Percentiles rank a stretch among this genome's conserved stretches.
Conservation (phyloP, 2,888 invertebrate genomes). For the Adelognathus sp. region DNA sequence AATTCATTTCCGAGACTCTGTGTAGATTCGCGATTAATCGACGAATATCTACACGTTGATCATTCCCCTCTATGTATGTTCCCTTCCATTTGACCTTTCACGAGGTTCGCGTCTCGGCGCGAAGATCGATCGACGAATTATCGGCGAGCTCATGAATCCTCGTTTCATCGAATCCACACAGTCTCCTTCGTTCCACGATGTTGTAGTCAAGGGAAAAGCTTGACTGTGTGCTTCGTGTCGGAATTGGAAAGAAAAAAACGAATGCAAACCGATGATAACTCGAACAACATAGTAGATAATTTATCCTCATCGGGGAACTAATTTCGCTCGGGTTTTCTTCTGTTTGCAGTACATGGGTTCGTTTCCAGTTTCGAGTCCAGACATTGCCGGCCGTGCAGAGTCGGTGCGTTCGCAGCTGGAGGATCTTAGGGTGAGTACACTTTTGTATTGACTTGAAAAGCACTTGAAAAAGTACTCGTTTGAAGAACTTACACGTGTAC, state of each 20-base stretch:
- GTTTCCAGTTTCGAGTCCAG: slow-evolving; percentile 88
- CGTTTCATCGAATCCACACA: slow-evolving; percentile 40
- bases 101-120: slow-evolving; percentile 25
- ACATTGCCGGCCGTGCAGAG: slow-evolving; percentile 85
- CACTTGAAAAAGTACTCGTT: no score
- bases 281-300: neutral
- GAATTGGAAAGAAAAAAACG: slow-evolving; percentile 25
- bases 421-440: slow-evolving; percentile 84
- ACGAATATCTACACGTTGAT: slow-evolving; percentile 35
- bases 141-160: slow-evolving; percentile 50
- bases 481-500: neutral
- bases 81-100: slow-evolving; percentile 1
- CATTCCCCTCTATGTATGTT: neutral
- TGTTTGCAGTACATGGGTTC: slow-evolving; percentile 89
- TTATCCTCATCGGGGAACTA: slow-evolving; percentile 28
- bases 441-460: no score
- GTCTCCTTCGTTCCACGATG: neutral
- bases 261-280: slow-evolving; percentile 7
- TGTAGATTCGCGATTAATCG: slow-evolving; percentile 29
- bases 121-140: slow-evolving; percentile 56
- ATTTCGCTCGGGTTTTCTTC: slow-evolving; percentile 63
- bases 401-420: slow-evolving; percentile 85
- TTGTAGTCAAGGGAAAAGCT: neutral
- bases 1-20: slow-evolving; percentile 15
- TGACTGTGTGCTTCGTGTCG: neutral